Evolutionary conservation across 2,797 vertebrate species (phyloP).

Genomic region (Rhabdomys pumilio): DNA sequence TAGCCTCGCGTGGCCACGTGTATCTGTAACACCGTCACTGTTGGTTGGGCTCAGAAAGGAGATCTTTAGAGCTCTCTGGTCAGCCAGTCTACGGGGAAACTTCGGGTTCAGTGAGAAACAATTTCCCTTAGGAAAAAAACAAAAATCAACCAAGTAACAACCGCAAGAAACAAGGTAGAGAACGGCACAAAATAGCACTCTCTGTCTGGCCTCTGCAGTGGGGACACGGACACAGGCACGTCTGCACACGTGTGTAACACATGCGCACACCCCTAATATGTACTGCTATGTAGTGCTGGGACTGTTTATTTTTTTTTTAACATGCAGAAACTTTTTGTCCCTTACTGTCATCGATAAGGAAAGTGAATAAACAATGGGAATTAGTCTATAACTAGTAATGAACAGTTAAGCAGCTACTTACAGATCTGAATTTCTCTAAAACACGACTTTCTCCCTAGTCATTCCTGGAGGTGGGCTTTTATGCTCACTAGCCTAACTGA

Average conservation of each 20-base stretch:
- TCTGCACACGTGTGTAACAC: neutral
- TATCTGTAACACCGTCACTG: neutral
- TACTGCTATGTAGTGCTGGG: neutral
- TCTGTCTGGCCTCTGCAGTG: neutral
- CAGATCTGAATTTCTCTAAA: slow-evolving; percentile 17
- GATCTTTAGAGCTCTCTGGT: neutral
- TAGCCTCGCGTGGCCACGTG: neutral
- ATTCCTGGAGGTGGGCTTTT: neutral
- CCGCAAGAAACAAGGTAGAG: neutral
- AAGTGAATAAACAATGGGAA: neutral
- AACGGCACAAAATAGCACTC: neutral
- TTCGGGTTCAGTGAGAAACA: neutral
- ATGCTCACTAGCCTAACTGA: neutral
- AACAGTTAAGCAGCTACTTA: neutral
- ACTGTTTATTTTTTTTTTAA: neutral
- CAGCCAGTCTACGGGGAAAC: neutral
- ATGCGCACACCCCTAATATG: neutral
- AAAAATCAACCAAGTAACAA: neutral
- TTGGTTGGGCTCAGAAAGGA: no score
- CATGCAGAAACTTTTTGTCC: neutral
- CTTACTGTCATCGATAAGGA: neutral
- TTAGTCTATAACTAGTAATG: neutral
- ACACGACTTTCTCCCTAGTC: neutral
- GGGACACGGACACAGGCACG: neutral
- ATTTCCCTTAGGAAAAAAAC: neutral